Evolutionary conservation across 2,113 vertebrate species (phyloP).

Genomic region (Thinocorus orbignyianus): DNA sequence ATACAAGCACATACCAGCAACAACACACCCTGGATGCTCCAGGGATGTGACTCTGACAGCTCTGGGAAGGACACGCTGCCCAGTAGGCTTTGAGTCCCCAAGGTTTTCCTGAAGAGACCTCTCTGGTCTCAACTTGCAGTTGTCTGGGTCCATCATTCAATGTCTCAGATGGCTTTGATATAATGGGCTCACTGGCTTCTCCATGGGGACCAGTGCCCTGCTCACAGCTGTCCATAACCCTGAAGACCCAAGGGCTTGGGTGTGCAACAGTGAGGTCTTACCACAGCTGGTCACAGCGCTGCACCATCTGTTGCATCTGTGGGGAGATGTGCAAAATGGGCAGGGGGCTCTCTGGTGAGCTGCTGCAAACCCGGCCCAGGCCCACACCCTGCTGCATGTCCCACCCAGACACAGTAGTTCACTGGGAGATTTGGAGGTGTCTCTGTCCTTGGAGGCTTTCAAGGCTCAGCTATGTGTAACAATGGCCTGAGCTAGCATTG

Average conservation of each 20-base stretch:
- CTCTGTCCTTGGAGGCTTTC: background rate
- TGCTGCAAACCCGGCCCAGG: background rate
- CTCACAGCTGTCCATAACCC: background rate
- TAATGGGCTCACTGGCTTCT: rapidly evolving
- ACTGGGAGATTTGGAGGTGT: too few relatives aligned
- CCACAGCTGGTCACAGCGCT: background rate
- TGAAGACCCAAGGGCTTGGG: background rate
- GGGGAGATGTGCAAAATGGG: rapidly evolving
- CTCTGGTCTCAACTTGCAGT: background rate
- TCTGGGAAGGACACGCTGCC: background rate
- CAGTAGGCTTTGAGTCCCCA: background rate
- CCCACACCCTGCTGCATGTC: background rate
- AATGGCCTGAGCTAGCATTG: background rate
- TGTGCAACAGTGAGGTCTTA: background rate
- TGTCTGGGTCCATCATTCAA: too few relatives aligned
- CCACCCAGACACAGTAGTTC: rapidly evolving
- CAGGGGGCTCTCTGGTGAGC: background rate
- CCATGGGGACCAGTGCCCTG: background rate
- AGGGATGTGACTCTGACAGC: background rate
- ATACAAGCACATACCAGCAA: rapidly evolving
- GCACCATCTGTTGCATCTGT: background rate
- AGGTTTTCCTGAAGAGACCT: rapidly evolving
- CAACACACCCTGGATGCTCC: rapidly evolving
- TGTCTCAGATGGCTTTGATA: background rate
- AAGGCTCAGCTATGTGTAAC: background rate